Evolutionary conservation across 2,888 invertebrate genomes (phyloP).

Genomic region (Drosophila heteroneura): DNA sequence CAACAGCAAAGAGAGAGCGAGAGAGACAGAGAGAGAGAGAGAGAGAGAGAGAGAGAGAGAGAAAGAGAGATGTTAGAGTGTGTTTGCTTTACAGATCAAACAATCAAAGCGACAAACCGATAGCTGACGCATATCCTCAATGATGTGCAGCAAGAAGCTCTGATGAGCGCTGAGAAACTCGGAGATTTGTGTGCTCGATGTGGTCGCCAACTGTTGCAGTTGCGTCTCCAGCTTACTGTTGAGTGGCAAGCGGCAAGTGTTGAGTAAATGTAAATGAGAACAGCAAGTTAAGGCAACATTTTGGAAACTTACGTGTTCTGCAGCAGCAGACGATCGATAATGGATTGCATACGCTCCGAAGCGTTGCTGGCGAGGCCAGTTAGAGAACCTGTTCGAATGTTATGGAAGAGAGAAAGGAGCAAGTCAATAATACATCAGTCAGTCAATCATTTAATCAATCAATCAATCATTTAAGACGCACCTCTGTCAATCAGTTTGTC

Average conservation of each 20-base stretch:
- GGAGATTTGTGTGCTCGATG: conserved; percentile 77
- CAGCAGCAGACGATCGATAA: conserved; percentile 80
- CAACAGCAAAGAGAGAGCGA: background rate
- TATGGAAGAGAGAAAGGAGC: background rate
- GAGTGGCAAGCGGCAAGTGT: background rate
- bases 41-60: background rate
- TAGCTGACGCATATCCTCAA: conserved; percentile 83
- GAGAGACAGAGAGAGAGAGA: background rate
- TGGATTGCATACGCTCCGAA: conserved; percentile 80
- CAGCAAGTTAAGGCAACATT: accelerated
- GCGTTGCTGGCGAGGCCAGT: conserved; percentile 75
- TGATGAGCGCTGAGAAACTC: conserved; percentile 83
- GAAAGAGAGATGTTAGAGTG: background rate
- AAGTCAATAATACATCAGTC: background rate
- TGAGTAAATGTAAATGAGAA: background rate
- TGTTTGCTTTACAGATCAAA: background rate
- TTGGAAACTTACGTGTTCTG: conserved; percentile 79
- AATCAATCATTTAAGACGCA: background rate
- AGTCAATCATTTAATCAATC: background rate
- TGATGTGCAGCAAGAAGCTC: conserved; percentile 80
- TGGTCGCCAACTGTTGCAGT: conserved; percentile 69
- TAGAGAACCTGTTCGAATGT: conserved; percentile 63
- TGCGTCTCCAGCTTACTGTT: conserved; percentile 81
- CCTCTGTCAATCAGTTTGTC: background rate
- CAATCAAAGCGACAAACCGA: conserved; percentile 62